These are phyloP conservation scores for Manis crassicaudata DNA, from an alignment of 2,797 vertebrate species.

Conservation along the genomic window DNA sequence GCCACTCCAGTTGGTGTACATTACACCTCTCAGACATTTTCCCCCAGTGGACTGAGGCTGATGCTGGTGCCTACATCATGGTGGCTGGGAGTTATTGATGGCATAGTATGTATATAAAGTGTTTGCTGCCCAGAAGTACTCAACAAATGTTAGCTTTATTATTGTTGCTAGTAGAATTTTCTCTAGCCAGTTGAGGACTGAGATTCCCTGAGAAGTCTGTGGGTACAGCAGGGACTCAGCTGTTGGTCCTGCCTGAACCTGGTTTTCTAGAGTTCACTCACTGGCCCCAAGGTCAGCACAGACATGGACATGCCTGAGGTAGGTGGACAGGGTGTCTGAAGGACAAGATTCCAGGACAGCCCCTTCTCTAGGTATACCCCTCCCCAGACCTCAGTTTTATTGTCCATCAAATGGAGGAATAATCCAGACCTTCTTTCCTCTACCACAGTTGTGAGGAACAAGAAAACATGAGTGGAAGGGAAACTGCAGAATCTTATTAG, in stretches of 20 bases:
- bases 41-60: neutral
- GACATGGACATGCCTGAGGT: rapidly evolving
- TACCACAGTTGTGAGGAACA: neutral
- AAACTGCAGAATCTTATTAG: neutral
- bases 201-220: neutral
- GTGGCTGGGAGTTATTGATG: neutral
- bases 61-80: neutral
- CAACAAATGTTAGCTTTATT: neutral
- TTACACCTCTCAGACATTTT: neutral
- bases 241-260: neutral
- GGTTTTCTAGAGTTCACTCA: neutral
- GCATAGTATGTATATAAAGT: neutral
- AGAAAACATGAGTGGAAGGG: neutral
- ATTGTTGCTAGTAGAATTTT: neutral
- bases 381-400: neutral
- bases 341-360: neutral
- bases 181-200: neutral
- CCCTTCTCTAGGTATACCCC: neutral
- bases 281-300: neutral
- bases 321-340: neutral
- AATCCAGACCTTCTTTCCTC: neutral
- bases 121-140: neutral
- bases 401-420: neutral
- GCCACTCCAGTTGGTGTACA: neutral
- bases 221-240: neutral